These are phyloP conservation scores for Fopius arisanus DNA, from an alignment of 1,140 invertebrate species.

Conservation along the genomic window DNA sequence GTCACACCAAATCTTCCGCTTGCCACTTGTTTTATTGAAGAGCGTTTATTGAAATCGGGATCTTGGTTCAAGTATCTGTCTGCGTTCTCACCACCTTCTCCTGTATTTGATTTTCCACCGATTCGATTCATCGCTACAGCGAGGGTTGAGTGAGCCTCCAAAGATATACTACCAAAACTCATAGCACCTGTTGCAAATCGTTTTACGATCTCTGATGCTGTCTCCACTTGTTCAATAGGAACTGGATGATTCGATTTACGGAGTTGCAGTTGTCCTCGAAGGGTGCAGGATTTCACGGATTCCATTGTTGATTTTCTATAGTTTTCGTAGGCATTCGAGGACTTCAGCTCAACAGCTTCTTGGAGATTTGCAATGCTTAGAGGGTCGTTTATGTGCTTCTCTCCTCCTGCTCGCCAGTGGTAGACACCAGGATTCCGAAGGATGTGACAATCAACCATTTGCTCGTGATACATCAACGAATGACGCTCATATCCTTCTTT, in stretches of 20 bases:
- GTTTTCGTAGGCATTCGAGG: conserved; percentile 82
- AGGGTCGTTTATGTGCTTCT: conserved; percentile 98
- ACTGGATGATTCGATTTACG: conserved; percentile 79
- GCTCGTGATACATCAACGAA: conserved; percentile 78
- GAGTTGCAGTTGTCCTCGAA: conserved; percentile 92
- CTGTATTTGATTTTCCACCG: conserved; percentile 96
- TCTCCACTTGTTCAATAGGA: conserved; percentile 87
- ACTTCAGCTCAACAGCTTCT: conserved; percentile 87
- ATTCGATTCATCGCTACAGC: conserved; percentile 98
- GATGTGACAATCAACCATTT: conserved; percentile 78
- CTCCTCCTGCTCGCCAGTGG: conserved; percentile 96
- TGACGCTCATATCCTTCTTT: conserved; percentile 88
- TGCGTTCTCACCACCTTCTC: conserved; percentile 92
- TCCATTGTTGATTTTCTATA: conserved; percentile 89
- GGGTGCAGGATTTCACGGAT: conserved; percentile 85
- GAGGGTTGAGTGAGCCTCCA: conserved; percentile 94
- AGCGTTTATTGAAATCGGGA: conserved; percentile 78
- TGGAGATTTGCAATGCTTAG: conserved; percentile 92
- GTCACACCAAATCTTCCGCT: conserved; percentile 98
- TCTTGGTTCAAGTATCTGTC: conserved; percentile 79
- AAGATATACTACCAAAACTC: conserved; percentile 92
- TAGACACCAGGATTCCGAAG: conserved; percentile 94
- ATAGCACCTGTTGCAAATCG: conserved; percentile 84
- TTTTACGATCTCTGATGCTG: conserved; percentile 95
- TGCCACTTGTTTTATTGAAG: conserved; percentile 92